A percentile compares a stretch with the other conserved stretches of the same genome.
These are phyloP conservation scores for Kryptolebias ocellatus DNA, from an alignment of 2,797 vertebrate genomes.

Conservation along the genomic window DNA sequence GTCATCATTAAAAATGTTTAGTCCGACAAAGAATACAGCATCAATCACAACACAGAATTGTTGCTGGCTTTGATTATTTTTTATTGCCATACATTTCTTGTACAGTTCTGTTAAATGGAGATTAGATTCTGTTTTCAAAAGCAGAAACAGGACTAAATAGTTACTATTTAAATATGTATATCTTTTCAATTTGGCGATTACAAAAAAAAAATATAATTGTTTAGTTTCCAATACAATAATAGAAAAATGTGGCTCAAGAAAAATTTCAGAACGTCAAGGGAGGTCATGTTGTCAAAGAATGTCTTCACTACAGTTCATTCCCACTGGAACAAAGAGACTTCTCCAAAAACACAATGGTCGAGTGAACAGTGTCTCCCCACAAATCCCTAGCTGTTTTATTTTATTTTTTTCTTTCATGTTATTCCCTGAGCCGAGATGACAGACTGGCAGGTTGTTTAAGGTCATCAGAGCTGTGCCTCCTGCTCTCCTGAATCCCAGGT, in stretches of 20 bases:
- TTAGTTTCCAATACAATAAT: constrained; percentile 20
- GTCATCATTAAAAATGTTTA: constrained; percentile 1
- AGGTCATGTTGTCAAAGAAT: constrained; percentile 31
- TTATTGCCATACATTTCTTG: constrained; percentile 4
- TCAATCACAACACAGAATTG: too few relatives aligned
- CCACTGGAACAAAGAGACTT: constrained; percentile 53
- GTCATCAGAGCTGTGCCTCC: constrained; percentile 73
- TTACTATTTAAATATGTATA: constrained; percentile 21
- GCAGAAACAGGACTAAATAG: constrained; percentile 34
- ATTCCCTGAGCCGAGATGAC: constrained; percentile 73
- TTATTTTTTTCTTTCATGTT: constrained; percentile 37
- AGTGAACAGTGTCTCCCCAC: constrained; percentile 66
- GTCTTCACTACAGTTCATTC: constrained; percentile 38
- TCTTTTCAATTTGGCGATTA: constrained; percentile 33
- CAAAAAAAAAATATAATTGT: constrained; percentile 29
- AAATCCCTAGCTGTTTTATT: constrained; percentile 59
- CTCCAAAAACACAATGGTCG: constrained; percentile 54
- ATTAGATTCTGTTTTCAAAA: constrained; percentile 27
- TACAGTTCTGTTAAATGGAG: constrained; percentile 9
- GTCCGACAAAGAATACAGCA: not conserved
- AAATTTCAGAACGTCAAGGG: constrained; percentile 34
- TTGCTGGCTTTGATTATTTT: too few relatives aligned
- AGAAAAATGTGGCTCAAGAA: constrained; percentile 7
- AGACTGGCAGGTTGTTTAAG: constrained; percentile 81
- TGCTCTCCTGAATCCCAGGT: constrained; percentile 74